Base-by-base conservation (phyloP, 2,797 vertebrate genomes). In the Chrysocyon brachyurus region DNA sequence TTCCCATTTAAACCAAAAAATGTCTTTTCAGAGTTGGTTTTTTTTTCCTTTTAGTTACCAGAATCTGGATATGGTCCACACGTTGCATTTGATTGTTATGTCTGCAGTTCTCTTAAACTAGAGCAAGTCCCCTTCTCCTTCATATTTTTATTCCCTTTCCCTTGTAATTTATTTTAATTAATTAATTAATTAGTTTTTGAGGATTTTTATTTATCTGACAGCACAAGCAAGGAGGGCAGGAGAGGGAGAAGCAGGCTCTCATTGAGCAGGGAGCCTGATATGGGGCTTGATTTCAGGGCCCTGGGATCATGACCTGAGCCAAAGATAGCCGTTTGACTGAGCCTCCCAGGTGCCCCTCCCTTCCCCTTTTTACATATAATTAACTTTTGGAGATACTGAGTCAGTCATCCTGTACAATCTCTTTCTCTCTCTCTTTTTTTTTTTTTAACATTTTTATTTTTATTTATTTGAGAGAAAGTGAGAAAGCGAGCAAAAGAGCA, bases 351-450 rank as follows among this genome's bases (percentile, higher is more conserved):
- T 46, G 40, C 40, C 40, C 40, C 40, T 46, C 40, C 40, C 40
- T 31, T 36, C 7, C 28, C 6, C 19, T 22, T 79, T 90, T 70
- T 36, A 79, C n/a, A 75, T 33, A 64, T 52, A 19, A 9, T 5
- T 81, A 78, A 49, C 22, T 84, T 89, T 94, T 70, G 59, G 77
- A 91, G 68, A 95, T 94, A 84, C 54, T 46, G 24, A 22, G 63
- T 84, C 61, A 86, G 1, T 75, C 95, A 40, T 90, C 66, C 85
- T 88, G 1, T 75, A 81, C 16, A 75, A 22, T 46, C 40, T 46
- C 40, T 46, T 46, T 46, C 1, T 46, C 40, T 46, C 40, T 40
- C 40, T 40, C 6, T 46, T 8, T 46, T 46, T 46, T 46, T 40
- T 40, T 40, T 40, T 40, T 40, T 6, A 46, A 46, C 40, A 46